Conservation (phyloP, 92 coral and sea anemone species). For the Zoanthus sociatus region DNA sequence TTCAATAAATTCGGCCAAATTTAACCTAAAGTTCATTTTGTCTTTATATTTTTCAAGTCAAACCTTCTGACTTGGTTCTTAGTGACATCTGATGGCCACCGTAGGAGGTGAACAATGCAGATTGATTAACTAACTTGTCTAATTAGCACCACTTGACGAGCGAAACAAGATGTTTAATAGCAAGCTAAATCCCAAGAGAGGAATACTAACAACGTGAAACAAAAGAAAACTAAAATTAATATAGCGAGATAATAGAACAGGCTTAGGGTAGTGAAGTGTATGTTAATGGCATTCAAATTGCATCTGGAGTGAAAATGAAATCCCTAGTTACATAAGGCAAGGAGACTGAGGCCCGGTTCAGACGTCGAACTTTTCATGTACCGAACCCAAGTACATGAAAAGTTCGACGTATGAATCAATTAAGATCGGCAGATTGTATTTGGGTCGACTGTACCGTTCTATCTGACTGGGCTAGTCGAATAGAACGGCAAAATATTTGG, state of each 20-base stretch:
- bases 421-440: too few species aligned
- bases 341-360: too few species aligned
- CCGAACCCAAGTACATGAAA: too few species aligned
- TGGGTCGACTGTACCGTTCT: too few species aligned
- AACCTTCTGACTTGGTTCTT: background rate
- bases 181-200: conserved; percentile 15
- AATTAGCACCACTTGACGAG: background rate
- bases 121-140: conserved; percentile 2
- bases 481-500: too few species aligned
- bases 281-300: conserved; percentile 19
- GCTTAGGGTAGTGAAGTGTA: background rate
- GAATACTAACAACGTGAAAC: background rate
- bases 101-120: conserved; percentile 9
- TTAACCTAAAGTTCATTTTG: background rate
- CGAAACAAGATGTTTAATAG: background rate
- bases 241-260: background rate
- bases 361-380: too few species aligned
- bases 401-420: too few species aligned
- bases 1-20: background rate
- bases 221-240: conserved; percentile 20
- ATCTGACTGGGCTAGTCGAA: too few species aligned
- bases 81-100: background rate
- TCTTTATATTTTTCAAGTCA: background rate
- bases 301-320: conserved; percentile 5
- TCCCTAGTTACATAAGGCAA: conserved; percentile 5